Conservation (phyloP, 2,113 vertebrate genomes). For the Myiopsitta monachus region DNA sequence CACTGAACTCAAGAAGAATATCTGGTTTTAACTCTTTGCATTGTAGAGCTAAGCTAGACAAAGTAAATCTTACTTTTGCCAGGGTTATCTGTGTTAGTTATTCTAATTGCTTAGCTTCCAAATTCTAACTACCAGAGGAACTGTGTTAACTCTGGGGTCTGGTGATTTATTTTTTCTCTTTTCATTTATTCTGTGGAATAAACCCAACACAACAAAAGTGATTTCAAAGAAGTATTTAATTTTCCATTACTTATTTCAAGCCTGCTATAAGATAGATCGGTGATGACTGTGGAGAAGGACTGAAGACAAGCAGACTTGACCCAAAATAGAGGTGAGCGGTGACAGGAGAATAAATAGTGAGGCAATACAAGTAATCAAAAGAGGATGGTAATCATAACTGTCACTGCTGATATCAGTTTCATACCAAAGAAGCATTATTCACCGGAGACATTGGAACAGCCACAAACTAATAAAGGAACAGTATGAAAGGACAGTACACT, state of each 20-base stretch:
- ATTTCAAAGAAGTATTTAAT: not conserved
- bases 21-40: not conserved
- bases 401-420: not conserved
- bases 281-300: not conserved
- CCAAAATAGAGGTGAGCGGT: not conserved
- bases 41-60: not conserved
- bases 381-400: not conserved
- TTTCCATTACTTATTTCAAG: not conserved
- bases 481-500: not conserved
- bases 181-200: not conserved
- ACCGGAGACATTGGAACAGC: not conserved
- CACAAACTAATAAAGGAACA: constrained; percentile 18
- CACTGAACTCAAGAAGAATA: not conserved
- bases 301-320: not conserved
- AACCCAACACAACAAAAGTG: not conserved
- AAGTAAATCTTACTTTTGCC: not conserved
- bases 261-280: not conserved
- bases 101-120: not conserved
- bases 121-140: not conserved
- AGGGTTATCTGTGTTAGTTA: not conserved
- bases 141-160: not conserved
- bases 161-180: not conserved
- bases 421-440: not conserved
- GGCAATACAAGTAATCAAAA: not conserved
- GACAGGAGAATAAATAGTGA: constrained; percentile 1